Evolutionary conservation across 2,797 vertebrate genomes (phyloP).

Genomic region (Myoxocephalus aenaeus): DNA sequence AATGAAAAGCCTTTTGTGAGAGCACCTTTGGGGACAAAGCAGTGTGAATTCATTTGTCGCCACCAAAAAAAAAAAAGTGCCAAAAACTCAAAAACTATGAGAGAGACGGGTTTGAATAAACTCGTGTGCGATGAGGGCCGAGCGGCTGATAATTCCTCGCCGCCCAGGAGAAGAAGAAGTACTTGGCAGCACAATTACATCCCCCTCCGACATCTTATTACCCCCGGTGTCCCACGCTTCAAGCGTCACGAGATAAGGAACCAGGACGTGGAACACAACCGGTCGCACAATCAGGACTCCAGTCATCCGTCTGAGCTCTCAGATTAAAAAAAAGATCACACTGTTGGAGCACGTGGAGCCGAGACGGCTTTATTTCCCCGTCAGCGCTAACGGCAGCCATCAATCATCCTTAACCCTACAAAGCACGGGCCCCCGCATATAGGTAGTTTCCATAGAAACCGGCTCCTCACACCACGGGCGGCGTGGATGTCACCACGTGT

Average conservation of each 20-base stretch:
- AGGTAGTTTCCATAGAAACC: slow-evolving; percentile 69
- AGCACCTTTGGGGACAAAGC: slow-evolving; percentile 29
- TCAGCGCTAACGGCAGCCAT: slow-evolving; percentile 34
- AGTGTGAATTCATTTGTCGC: slow-evolving; percentile 30
- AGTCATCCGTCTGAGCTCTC: slow-evolving; percentile 20
- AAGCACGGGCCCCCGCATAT: slow-evolving; percentile 26
- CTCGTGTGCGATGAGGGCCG: background rate
- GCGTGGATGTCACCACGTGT: slow-evolving; percentile 35
- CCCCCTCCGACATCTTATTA: slow-evolving; percentile 10
- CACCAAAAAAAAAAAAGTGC: slow-evolving; percentile 12
- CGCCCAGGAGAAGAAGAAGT: background rate
- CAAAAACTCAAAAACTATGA: background rate
- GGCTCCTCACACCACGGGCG: slow-evolving; percentile 22
- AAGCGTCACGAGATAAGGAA: slow-evolving; percentile 29
- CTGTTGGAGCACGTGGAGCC: background rate
- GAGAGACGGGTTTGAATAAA: slow-evolving; percentile 7
- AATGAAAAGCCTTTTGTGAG: slow-evolving; percentile 47
- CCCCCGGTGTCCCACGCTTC: background rate
- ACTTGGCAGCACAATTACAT: slow-evolving; percentile 21
- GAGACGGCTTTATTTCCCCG: background rate
- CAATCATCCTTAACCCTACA: slow-evolving; percentile 44
- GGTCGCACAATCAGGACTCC: background rate
- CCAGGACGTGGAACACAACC: background rate
- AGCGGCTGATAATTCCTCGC: slow-evolving; percentile 20
- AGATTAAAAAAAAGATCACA: background rate